Conservation (phyloP, 2,113 vertebrate species). For the Microcebus ravelobensis region DNA sequence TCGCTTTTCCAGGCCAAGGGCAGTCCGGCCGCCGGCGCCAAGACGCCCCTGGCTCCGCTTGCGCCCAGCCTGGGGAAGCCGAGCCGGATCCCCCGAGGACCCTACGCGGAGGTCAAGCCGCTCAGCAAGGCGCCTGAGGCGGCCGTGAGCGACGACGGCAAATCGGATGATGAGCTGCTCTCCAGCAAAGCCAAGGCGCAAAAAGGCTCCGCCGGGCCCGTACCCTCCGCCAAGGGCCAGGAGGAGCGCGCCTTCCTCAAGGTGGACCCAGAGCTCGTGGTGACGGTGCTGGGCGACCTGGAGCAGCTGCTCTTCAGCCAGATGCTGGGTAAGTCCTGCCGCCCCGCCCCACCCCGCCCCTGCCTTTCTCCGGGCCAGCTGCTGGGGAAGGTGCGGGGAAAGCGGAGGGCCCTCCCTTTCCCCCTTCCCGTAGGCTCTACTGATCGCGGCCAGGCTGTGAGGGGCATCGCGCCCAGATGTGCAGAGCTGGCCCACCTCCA, state of each 20-base stretch:
- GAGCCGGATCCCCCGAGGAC: slow-evolving; percentile 95
- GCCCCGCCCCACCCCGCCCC: slow-evolving; percentile 44
- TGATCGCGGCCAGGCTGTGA: background rate
- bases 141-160: slow-evolving; percentile 80
- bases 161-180: slow-evolving; percentile 89
- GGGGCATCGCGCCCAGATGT: slow-evolving; percentile 13
- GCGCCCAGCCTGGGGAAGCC: slow-evolving; percentile 88
- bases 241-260: slow-evolving; percentile 95
- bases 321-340: slow-evolving; percentile 93
- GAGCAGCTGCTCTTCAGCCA: slow-evolving; percentile 99
- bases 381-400: background rate
- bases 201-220: slow-evolving; percentile 81
- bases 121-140: slow-evolving; percentile 92
- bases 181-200: slow-evolving; percentile 89
- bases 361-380: background rate
- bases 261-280: slow-evolving; percentile 97
- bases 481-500: slow-evolving; percentile 13
- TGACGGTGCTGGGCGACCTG: slow-evolving; percentile 96
- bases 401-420: background rate
- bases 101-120: slow-evolving; percentile 96
- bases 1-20: slow-evolving; percentile 92
- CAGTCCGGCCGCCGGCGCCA: slow-evolving; percentile 79
- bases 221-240: slow-evolving; percentile 85
- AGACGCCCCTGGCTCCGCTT: slow-evolving; percentile 84
- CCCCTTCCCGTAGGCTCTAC: background rate